Percentiles rank a stretch among this genome's conserved stretches.
phyloP scores from a whole-genome alignment of 2,888 invertebrate species.

The Euclidia mi region DNA sequence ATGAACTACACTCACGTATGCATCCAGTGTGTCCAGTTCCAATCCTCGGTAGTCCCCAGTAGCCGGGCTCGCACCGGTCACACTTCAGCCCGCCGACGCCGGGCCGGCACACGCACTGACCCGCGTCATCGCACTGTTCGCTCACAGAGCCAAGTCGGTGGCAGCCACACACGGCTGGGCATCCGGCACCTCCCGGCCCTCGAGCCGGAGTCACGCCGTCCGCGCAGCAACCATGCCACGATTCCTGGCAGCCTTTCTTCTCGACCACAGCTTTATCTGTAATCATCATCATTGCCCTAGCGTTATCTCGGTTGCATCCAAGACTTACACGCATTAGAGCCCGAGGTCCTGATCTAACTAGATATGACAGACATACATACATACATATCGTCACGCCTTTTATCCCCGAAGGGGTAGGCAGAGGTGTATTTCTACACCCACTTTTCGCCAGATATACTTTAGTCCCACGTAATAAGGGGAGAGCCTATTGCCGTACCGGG shows the following conservation, averaged over 20 bases:
- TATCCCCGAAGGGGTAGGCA: too few relatives aligned
- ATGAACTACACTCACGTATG: conserved; percentile 94
- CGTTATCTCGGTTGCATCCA: too few relatives aligned
- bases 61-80: conserved; percentile 96
- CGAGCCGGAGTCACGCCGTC: conserved; percentile 91
- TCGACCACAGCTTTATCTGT: conserved; percentile 81
- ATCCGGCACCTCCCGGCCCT: conserved; percentile 90
- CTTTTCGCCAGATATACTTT: too few relatives aligned
- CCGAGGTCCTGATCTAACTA: too few relatives aligned
- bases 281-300: conserved; percentile 17
- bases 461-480: too few relatives aligned
- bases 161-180: conserved; percentile 95
- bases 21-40: conserved; percentile 94
- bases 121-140: conserved; percentile 94
- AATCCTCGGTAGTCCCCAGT: conserved; percentile 96
- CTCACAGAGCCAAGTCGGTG: conserved; percentile 94
- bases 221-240: conserved; percentile 95
- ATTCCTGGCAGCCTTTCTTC: conserved; percentile 92
- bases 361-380: too few relatives aligned
- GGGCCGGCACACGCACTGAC: conserved; percentile 96
- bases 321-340: too few relatives aligned
- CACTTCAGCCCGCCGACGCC: conserved; percentile 97
- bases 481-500: too few relatives aligned
- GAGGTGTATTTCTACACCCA: too few relatives aligned
- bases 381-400: too few relatives aligned